Base-by-base conservation (phyloP, 1,140 invertebrate genomes). In the Steinernema feltiae region DNA sequence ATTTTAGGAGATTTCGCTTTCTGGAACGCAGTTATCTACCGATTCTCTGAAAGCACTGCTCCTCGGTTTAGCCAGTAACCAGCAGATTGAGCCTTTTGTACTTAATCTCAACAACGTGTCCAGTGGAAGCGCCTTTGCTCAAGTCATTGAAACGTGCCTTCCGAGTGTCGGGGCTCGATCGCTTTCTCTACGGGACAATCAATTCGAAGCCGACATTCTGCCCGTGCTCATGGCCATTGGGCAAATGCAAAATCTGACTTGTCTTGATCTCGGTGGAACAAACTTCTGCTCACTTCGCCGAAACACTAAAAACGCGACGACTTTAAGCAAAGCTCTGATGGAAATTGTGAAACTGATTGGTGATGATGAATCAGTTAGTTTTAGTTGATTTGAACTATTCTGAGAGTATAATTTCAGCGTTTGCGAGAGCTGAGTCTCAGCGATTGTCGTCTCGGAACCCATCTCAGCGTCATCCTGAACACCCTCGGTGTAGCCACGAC, bases 291-390 rank as follows among this genome's bases (percentile, higher is more conserved):
- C 30, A 0, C 73, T 85, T 3, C 76, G 72, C 32, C 70, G 71
- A 17, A 84, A 81, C 71, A 80, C 81, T 30, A 83, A 85, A 24
- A 72, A 82, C 53, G 48, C 69, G 15, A 75, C 48, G 24, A 24
- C 72, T 24, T 63, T 86, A 24, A 79, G 69, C 29, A 81, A 79
- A 21, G 74, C 82, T 31, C 70, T 85, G 7, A 70, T 75, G 1
- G 84, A 85, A 70, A 48, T 85, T 12, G 83, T 85, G 15, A 82
- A 84, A 71, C 70, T 85, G 31, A 81, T 86, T 73, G 76, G 82
- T 70, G 75, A 74, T 15, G 74, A 80, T 15, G 77, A 82, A 17
- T 69, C 72, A 30, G 83, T 82, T 74, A 74, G 81, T 48, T 70
- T 70, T 77, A 17, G 17, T 3, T 0, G 30, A 30, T 30, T 21